Conservation (phyloP, 2,113 vertebrate species). For the Halichoerus grypus region DNA sequence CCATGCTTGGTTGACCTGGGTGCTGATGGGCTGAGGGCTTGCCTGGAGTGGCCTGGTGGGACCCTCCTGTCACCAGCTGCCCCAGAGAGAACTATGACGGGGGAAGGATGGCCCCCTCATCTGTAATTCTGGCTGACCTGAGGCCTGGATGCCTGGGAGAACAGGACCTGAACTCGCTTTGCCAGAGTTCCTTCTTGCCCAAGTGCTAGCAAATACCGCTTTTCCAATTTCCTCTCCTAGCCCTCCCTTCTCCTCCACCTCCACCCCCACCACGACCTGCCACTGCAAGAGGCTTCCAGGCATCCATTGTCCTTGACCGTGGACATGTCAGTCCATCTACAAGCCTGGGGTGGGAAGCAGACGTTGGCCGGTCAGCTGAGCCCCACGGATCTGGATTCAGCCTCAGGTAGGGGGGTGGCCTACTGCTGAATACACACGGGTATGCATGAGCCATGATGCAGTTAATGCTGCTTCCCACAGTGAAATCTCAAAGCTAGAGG, state of each 20-base stretch:
- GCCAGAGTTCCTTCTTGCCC: background rate
- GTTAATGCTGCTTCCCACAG: background rate
- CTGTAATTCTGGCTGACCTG: background rate
- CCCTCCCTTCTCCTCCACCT: background rate
- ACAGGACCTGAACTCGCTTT: background rate
- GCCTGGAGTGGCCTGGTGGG: too few relatives aligned
- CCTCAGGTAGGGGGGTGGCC: fast-evolving
- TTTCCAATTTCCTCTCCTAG: background rate
- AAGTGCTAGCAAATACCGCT: background rate
- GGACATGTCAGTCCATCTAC: background rate
- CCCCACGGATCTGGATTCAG: background rate
- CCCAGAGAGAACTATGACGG: background rate
- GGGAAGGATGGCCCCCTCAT: fast-evolving
- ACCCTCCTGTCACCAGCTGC: background rate
- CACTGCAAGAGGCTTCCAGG: background rate
- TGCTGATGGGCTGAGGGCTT: background rate
- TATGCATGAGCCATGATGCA: fast-evolving
- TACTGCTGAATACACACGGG: background rate
- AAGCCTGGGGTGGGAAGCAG: background rate
- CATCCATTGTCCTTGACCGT: too few relatives aligned
- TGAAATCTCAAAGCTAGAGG: background rate
- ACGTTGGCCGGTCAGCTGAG: background rate
- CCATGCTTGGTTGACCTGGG: background rate
- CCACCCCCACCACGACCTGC: too few relatives aligned
- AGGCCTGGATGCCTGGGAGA: background rate